Conservation (phyloP, 2,888 invertebrate genomes). For the Coenonympha glycerion region DNA sequence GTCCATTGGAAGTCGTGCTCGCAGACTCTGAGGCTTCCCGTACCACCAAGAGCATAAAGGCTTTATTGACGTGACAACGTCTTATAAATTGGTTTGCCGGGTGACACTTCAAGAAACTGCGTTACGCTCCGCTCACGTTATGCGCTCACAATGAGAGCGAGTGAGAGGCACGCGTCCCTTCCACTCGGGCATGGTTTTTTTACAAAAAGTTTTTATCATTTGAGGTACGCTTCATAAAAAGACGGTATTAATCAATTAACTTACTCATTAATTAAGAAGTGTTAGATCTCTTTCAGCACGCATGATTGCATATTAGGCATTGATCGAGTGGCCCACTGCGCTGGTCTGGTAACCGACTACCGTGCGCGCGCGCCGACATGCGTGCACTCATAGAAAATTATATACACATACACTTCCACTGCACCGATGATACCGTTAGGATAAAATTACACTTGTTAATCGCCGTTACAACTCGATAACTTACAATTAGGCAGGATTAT, state of each 20-base stretch:
- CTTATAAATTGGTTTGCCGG: too few relatives aligned
- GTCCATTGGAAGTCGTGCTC: too few relatives aligned
- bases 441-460: slow-evolving; percentile 19
- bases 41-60: too few relatives aligned
- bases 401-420: slow-evolving; percentile 9
- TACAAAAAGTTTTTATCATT: neutral
- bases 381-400: slow-evolving; percentile 20
- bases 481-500: neutral
- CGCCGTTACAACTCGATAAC: slow-evolving; percentile 1
- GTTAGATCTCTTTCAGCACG: neutral
- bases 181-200: too few relatives aligned
- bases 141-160: too few relatives aligned
- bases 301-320: slow-evolving; percentile 20
- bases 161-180: too few relatives aligned
- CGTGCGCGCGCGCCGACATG: slow-evolving; percentile 17
- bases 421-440: slow-evolving; percentile 9
- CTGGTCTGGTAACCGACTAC: too few relatives aligned
- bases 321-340: slow-evolving; percentile 24
- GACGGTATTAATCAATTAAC: neutral
- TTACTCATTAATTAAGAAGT: neutral
- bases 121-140: too few relatives aligned
- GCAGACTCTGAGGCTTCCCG: too few relatives aligned
- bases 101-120: too few relatives aligned
- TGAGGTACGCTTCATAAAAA: neutral
- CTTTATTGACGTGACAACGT: too few relatives aligned